Conservation (phyloP, 2,888 invertebrate genomes). For the Himalopsyche kuldschensis region DNA sequence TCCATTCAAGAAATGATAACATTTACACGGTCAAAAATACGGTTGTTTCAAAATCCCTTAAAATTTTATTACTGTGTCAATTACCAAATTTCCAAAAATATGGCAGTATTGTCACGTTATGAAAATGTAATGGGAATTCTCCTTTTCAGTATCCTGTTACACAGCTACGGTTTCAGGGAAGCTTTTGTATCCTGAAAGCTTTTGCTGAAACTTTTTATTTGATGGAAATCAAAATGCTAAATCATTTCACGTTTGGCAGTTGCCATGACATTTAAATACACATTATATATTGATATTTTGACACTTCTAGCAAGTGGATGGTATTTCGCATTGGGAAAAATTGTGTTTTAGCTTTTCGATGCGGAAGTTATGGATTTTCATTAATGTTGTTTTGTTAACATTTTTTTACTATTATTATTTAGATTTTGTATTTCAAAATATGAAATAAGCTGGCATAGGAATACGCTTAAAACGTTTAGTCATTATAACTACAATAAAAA, state of each 20-base stretch:
- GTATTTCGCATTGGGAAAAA: too few species aligned
- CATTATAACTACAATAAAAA: too few species aligned
- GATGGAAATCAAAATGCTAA: background rate
- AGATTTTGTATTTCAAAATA: too few species aligned
- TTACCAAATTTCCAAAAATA: background rate
- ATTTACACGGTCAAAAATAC: too few species aligned
- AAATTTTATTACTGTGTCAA: background rate
- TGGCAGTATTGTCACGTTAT: background rate
- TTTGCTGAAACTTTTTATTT: background rate
- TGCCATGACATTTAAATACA: background rate
- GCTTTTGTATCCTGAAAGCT: background rate
- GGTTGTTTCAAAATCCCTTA: too few species aligned
- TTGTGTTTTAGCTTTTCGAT: too few species aligned
- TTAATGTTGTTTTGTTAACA: too few species aligned
- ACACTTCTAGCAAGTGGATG: background rate
- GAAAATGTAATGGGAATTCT: background rate
- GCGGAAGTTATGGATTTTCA: too few species aligned
- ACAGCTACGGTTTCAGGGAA: background rate
- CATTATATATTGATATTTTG: background rate
- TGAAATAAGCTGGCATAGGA: too few species aligned
- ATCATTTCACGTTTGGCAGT: background rate
- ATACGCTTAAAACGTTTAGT: too few species aligned
- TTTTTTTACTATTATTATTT: too few species aligned
- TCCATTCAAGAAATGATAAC: too few species aligned
- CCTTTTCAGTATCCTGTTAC: background rate